phyloP scores from a whole-genome alignment of 2,888 invertebrate species.

The Hyposoter dolosus region DNA sequence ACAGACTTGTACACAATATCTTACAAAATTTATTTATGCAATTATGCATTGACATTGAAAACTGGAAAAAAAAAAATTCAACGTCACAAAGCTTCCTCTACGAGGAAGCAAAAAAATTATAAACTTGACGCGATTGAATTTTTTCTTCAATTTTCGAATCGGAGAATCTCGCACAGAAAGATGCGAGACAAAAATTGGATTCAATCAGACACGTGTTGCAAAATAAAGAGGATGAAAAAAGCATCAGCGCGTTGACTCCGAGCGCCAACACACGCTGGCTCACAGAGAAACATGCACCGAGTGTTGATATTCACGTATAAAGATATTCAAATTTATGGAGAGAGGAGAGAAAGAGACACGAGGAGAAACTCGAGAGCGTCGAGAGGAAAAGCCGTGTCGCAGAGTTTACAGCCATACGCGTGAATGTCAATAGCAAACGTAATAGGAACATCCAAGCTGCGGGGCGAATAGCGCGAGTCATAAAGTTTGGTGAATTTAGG shows the following conservation, averaged over 20 bases:
- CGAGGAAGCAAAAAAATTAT: not conserved
- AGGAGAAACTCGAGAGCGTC: not conserved
- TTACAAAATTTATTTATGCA: no score
- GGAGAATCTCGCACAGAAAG: not conserved
- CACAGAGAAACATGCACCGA: not conserved
- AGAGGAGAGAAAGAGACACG: slow-evolving; percentile 3
- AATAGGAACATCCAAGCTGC: slow-evolving; percentile 24
- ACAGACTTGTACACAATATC: no score
- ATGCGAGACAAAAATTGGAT: not conserved
- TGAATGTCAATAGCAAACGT: slow-evolving; percentile 15
- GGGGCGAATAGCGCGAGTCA: slow-evolving; percentile 47
- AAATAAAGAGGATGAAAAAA: not conserved
- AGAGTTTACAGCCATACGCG: slow-evolving; percentile 45
- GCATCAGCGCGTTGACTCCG: no score
- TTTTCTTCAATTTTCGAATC: not conserved
- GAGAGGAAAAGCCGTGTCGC: slow-evolving; percentile 40
- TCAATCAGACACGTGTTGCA: not conserved
- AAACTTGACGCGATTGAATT: not conserved
- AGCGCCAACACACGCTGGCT: not conserved
- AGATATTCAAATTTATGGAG: slow-evolving; percentile 11
- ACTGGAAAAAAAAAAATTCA: no score
- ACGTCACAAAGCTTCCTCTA: no score
- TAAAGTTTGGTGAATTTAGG: slow-evolving; percentile 64
- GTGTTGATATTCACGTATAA: slow-evolving; percentile 6
- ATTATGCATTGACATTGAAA: no score